These are phyloP conservation scores for Heliconius cydno DNA, from an alignment of 2,888 invertebrate genomes.

Conservation along the genomic window DNA sequence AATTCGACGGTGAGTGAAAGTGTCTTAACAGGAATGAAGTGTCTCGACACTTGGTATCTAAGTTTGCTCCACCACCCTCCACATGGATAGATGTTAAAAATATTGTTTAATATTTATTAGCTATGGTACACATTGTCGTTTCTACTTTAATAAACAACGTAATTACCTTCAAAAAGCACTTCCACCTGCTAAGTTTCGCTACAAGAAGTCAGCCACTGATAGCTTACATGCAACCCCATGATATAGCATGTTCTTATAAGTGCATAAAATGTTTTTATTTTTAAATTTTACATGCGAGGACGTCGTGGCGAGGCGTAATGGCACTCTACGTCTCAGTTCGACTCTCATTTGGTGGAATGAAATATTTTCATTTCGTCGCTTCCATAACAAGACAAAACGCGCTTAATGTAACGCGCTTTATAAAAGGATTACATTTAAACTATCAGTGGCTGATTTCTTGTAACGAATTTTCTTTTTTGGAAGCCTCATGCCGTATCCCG, in stretches of 20 bases:
- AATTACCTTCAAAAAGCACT: slow-evolving; percentile 31
- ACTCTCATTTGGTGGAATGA: neutral
- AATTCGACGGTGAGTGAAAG: too few relatives aligned
- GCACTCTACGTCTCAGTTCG: neutral
- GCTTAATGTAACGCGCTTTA: too few relatives aligned
- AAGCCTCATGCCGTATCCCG: too few relatives aligned
- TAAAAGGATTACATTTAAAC: too few relatives aligned
- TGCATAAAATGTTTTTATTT: neutral
- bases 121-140: neutral
- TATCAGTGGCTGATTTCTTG: too few relatives aligned
- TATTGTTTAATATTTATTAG: neutral
- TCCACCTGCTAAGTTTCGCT: slow-evolving; percentile 24
- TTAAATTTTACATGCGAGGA: neutral
- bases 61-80: too few relatives aligned
- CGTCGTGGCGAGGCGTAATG: neutral
- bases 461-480: too few relatives aligned
- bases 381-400: neutral
- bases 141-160: slow-evolving; percentile 27
- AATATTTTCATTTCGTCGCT: neutral
- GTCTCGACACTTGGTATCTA: too few relatives aligned
- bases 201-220: slow-evolving; percentile 32
- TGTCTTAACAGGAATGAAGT: too few relatives aligned
- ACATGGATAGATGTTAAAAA: too few relatives aligned
- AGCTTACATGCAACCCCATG: slow-evolving; percentile 32
- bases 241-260: neutral